phyloP scores from a whole-genome alignment of 2,113 vertebrate genomes.

The Oriolus oriolus region DNA sequence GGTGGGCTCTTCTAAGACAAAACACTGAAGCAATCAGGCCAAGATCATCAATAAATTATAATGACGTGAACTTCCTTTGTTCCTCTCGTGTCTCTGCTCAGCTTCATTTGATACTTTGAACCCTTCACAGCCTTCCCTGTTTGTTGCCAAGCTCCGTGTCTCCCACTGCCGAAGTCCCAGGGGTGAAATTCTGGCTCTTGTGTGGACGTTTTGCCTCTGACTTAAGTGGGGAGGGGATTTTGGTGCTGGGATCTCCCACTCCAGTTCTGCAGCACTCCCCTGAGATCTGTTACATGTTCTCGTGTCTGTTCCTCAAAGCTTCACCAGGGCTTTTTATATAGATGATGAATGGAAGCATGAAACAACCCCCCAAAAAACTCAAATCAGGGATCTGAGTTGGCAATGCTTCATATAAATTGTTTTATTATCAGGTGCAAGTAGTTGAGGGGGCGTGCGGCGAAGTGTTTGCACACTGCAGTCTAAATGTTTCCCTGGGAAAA shows the following conservation, averaged over 20 bases:
- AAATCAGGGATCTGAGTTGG: neutral
- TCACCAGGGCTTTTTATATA: neutral
- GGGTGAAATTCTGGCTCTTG: neutral
- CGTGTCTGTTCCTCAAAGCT: neutral
- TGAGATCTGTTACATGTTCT: neutral
- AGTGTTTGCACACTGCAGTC: neutral
- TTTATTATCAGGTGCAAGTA: neutral
- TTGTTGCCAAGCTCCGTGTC: neutral
- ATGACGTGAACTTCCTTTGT: conserved; percentile 47
- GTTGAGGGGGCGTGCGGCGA: neutral
- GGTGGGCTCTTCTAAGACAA: neutral
- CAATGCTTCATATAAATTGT: neutral
- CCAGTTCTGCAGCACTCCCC: neutral
- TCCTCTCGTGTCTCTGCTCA: neutral
- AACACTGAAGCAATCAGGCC: neutral
- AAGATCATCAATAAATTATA: conserved; percentile 50
- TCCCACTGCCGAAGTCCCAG: neutral
- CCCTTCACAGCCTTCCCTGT: neutral
- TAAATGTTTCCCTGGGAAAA: neutral
- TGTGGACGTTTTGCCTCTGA: neutral
- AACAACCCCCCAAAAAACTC: neutral
- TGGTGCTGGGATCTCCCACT: neutral
- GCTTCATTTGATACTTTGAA: conserved; percentile 36
- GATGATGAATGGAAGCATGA: neutral
- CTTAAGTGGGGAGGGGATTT: neutral